phyloP scores from a whole-genome alignment of 2,113 vertebrate genomes.

The Setophaga coronata region DNA sequence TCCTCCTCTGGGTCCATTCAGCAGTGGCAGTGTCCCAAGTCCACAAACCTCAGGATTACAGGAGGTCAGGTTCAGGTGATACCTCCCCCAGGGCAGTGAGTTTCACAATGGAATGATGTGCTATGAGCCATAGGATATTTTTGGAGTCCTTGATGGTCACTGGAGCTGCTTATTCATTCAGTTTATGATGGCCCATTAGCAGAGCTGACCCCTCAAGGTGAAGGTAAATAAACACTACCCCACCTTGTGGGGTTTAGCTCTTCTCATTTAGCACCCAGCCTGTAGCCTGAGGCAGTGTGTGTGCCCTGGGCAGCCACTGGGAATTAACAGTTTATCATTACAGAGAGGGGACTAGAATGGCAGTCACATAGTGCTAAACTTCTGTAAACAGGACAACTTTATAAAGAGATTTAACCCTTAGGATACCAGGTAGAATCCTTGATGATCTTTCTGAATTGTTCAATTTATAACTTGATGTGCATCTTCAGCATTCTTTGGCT shows the following conservation, averaged over 20 bases:
- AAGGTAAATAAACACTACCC: not conserved
- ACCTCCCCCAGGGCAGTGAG: too few relatives aligned
- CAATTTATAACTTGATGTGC: not conserved
- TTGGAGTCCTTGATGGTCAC: too few relatives aligned
- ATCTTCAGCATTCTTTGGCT: not conserved
- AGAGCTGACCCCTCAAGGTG: not conserved
- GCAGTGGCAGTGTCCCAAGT: not conserved
- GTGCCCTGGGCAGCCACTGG: not conserved
- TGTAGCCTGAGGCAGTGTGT: not conserved
- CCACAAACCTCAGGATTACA: not conserved
- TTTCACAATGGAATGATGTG: not conserved
- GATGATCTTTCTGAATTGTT: not conserved
- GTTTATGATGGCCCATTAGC: not conserved
- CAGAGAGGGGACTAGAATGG: not conserved
- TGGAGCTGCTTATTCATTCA: not conserved
- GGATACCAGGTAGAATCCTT: not conserved
- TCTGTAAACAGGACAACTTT: not conserved
- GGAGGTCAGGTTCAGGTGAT: not conserved
- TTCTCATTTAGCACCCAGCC: not conserved
- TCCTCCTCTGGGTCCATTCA: not conserved
- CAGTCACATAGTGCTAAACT: not conserved
- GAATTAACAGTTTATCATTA: not conserved
- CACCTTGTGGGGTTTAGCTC: not conserved
- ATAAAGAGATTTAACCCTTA: not conserved
- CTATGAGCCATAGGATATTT: not conserved